Conservation (phyloP, 2,797 vertebrate genomes). For the Pelochelys cantorii region DNA sequence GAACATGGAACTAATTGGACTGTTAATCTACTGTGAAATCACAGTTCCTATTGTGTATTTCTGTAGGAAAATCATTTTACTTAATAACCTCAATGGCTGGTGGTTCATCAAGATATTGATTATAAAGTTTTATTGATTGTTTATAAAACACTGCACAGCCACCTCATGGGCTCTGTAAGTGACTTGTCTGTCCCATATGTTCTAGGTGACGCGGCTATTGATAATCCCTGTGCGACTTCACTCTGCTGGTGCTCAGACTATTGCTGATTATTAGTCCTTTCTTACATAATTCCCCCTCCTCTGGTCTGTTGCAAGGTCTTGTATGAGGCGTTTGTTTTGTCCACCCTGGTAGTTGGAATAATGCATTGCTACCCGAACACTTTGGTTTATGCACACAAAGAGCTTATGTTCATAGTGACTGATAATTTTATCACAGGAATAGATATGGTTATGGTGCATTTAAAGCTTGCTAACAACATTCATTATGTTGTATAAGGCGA, state of each 20-base stretch:
- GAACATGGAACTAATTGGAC: slow-evolving; percentile 18
- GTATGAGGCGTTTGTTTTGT: slow-evolving; percentile 69
- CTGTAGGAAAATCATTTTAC: slow-evolving; percentile 29
- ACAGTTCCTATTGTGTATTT: slow-evolving; percentile 28
- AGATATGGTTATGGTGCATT: slow-evolving; percentile 69
- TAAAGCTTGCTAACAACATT: slow-evolving; percentile 64
- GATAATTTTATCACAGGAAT: slow-evolving; percentile 65
- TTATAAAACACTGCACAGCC: slow-evolving; percentile 73
- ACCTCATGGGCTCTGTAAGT: slow-evolving; percentile 70
- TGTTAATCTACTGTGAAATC: slow-evolving; percentile 25
- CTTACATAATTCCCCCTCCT: slow-evolving; percentile 55
- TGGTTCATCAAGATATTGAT: slow-evolving; percentile 77
- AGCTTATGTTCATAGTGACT: slow-evolving; percentile 54
- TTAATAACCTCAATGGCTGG: slow-evolving; percentile 56
- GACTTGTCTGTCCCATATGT: slow-evolving; percentile 72
- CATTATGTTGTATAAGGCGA: slow-evolving; percentile 60
- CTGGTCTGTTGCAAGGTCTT: slow-evolving; percentile 63
- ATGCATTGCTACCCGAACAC: slow-evolving; percentile 66
- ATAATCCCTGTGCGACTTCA: slow-evolving; percentile 68
- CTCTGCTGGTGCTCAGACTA: slow-evolving; percentile 45
- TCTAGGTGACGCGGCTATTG: slow-evolving; percentile 75
- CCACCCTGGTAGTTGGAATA: slow-evolving; percentile 56
- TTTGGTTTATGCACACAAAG: slow-evolving; percentile 9
- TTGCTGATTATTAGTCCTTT: slow-evolving; percentile 72
- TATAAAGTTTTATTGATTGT: slow-evolving; percentile 81